A percentile compares a stretch with the other conserved stretches of the same genome.
Evolutionary conservation across 2,113 vertebrate species (phyloP).

Genomic region (Ameiurus melas): DNA sequence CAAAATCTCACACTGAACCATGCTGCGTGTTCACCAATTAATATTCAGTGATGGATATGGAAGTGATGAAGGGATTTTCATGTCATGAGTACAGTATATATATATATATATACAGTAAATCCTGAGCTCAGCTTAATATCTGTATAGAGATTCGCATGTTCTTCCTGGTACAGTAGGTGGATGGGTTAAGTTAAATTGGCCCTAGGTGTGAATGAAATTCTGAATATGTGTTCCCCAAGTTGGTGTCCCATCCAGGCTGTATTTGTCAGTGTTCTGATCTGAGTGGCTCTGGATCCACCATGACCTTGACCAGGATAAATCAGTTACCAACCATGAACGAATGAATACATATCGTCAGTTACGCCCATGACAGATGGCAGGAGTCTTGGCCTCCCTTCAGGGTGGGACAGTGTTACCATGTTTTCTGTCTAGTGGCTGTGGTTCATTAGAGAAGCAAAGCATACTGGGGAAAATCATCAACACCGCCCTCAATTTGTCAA

Average conservation of each 20-base stretch:
- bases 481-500: neutral
- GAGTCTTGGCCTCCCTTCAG: slow-evolving; percentile 63
- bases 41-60: slow-evolving; percentile 43
- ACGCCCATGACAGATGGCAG: slow-evolving; percentile 68
- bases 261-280: neutral
- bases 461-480: neutral
- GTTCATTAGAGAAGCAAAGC: neutral
- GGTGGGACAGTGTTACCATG: slow-evolving; percentile 55
- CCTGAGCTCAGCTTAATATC: neutral
- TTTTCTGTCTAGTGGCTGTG: slow-evolving; percentile 55
- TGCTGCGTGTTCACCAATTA: slow-evolving; percentile 64
- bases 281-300: neutral
- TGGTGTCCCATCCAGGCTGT: neutral
- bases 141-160: neutral
- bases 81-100: neutral
- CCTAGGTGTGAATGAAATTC: neutral
- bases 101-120: too few relatives aligned
- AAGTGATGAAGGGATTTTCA: neutral
- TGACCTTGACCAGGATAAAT: neutral
- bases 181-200: neutral
- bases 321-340: neutral
- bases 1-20: slow-evolving; percentile 50
- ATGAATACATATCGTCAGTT: too few relatives aligned
- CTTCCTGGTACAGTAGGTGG: neutral
- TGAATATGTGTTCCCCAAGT: neutral